Evolutionary conservation across 1,140 invertebrate species (phyloP), one percentile per base, ranked within the genome.

Genomic region (Riptortus pedestris): DNA sequence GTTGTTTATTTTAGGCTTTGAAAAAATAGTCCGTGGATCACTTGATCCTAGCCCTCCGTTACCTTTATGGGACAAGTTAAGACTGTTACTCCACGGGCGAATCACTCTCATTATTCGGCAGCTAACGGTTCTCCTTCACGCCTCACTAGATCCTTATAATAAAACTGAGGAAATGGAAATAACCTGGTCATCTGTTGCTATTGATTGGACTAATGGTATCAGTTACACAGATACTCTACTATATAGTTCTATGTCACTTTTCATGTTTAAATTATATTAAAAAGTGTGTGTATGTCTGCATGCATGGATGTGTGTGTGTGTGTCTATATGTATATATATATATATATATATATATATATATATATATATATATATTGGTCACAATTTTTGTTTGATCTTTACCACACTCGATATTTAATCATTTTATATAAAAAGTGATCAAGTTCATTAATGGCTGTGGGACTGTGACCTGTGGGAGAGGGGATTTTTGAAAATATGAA

Each of bases 111-210:
- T 88, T 62, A 86, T 91, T 11, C 82, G 87, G 70, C 87, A 90
- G 70, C 80, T 97, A 66, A 93, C 91, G 1, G 83, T 96, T 18
- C 77, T 93, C 38, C 73, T 98, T 69, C 94, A 98, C 74, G 93
- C 93, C 2, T 96, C 93, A 0, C 78, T 96, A 4, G 94, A 99
- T 80, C 96, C 96, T 0, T 98, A 98, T 73, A 99, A 99, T 73
- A 95, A 91, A 0, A 98, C 96, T 0, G 96, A 99, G 75, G 90
- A 98, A 75, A 97, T 99, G 91, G 96, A 98, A 75, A 78, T 97
- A 20, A 90, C 91, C 0, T 99, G 96, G 93, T 87, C 83, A 7
- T 84, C 92, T 68, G 79, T 96, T 0, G 85, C 89, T 20, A 84
- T 98, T 69, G 93, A 98, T 70, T 98, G 95, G 93, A 94, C 91